Evolutionary conservation across 1,140 invertebrate species (phyloP).

Genomic region (Drosophila navojoa): DNA sequence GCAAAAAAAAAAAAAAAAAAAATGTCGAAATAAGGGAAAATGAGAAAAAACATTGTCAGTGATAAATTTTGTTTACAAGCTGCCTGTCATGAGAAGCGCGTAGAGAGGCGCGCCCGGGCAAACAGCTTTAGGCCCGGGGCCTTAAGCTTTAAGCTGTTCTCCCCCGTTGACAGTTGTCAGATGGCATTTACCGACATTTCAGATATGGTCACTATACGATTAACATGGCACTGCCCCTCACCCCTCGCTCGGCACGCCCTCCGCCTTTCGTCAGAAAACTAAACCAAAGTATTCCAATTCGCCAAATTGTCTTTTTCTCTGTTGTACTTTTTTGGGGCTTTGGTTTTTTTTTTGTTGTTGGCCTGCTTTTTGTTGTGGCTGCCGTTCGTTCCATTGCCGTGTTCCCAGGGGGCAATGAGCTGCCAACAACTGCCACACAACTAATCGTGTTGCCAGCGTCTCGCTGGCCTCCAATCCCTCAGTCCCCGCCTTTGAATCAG

Average conservation of each 20-base stretch:
- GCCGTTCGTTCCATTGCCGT: not conserved
- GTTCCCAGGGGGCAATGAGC: conserved; percentile 30
- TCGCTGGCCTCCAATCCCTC: conserved; percentile 11
- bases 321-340: conserved; percentile 1
- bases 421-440: conserved; percentile 43
- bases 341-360: conserved; percentile 11
- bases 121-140: not conserved
- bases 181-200: conserved; percentile 17
- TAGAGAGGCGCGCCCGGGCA: conserved; percentile 28
- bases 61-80: conserved; percentile 56
- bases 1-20: not conserved
- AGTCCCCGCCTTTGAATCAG: conserved; percentile 37
- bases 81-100: conserved; percentile 39
- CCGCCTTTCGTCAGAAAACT: not conserved
- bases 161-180: conserved; percentile 36
- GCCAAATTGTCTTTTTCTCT: conserved; percentile 37
- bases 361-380: not conserved
- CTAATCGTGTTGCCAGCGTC: conserved; percentile 31
- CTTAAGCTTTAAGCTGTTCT: conserved; percentile 35
- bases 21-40: not conserved
- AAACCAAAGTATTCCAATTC: conserved; percentile 50
- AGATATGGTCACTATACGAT: conserved; percentile 37
- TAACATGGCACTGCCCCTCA: not conserved
- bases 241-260: not conserved
- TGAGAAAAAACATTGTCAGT: conserved; percentile 38